Conservation (phyloP, 2,888 invertebrate genomes). For the Drosophila limbata region DNA sequence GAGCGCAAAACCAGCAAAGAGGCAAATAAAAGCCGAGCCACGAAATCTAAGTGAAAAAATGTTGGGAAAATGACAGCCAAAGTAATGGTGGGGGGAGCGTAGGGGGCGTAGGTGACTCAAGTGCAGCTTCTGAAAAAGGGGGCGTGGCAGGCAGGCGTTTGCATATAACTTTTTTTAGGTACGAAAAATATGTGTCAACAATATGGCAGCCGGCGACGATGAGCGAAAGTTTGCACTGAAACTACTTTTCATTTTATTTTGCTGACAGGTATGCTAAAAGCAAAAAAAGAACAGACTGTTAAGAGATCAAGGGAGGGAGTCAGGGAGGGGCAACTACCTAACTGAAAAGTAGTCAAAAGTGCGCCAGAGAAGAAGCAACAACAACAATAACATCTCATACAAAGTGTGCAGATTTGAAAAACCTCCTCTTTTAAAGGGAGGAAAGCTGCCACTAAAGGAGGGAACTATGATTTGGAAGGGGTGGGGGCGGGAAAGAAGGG, state of each 20-base stretch:
- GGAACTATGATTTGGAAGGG: conserved; percentile 1
- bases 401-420: conserved; percentile 52
- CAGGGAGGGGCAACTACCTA: background rate
- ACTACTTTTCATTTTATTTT: conserved; percentile 79
- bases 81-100: conserved; percentile 51
- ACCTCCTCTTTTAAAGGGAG: conserved; percentile 25
- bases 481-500: background rate
- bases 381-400: conserved; percentile 19
- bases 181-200: conserved; percentile 79
- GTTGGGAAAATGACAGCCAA: conserved; percentile 59
- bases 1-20: conserved; percentile 44
- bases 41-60: conserved; percentile 51
- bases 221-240: conserved; percentile 79
- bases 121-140: conserved; percentile 27
- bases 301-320: background rate
- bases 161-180: conserved; percentile 55
- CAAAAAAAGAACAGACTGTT: conserved; percentile 52
- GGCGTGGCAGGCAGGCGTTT: conserved; percentile 40
- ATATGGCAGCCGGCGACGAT: conserved; percentile 67
- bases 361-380: conserved; percentile 36
- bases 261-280: conserved; percentile 80
- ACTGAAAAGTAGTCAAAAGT: conserved; percentile 64
- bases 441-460: background rate
- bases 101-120: conserved; percentile 31
- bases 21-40: conserved; percentile 47